Percentiles rank a stretch among this genome's conserved stretches.
These are phyloP conservation scores for Acanthopagrus latus DNA, from an alignment of 2,797 vertebrate species.

Conservation along the genomic window DNA sequence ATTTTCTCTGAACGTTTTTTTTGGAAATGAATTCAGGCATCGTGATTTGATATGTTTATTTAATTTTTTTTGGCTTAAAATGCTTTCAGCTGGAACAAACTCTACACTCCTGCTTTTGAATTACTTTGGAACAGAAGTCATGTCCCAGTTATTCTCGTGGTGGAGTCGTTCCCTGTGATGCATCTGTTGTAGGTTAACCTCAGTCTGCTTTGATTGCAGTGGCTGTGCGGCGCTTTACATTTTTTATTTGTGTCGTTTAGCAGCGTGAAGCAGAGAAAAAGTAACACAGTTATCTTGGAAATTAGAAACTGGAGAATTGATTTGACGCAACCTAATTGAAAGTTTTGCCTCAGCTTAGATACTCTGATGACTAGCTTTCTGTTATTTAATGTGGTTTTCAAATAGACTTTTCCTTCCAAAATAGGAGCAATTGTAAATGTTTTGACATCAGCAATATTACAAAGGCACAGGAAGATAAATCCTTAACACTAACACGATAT, in stretches of 20 bases:
- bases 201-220: slow-evolving; percentile 22
- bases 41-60: slow-evolving; percentile 28
- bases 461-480: background rate
- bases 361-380: background rate
- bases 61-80: slow-evolving; percentile 12
- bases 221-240: background rate
- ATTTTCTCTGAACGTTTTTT: slow-evolving; percentile 43
- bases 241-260: slow-evolving; percentile 1
- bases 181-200: slow-evolving; percentile 36
- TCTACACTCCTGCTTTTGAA: slow-evolving; percentile 33
- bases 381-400: background rate
- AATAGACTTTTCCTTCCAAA: background rate
- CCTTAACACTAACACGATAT: background rate
- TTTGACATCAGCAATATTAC: background rate
- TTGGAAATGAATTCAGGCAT: slow-evolving; percentile 39
- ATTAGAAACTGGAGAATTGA: background rate
- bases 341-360: background rate
- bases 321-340: background rate
- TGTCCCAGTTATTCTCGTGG: slow-evolving; percentile 51
- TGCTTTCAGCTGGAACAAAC: slow-evolving; percentile 35
- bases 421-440: background rate
- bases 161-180: slow-evolving; percentile 34
- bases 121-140: slow-evolving; percentile 48
- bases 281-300: background rate
- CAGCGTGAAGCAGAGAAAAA: background rate